These are phyloP conservation scores for Acanthaster planci DNA, from an alignment of 35 echinoderm and acorn worm species.

Conservation along the genomic window DNA sequence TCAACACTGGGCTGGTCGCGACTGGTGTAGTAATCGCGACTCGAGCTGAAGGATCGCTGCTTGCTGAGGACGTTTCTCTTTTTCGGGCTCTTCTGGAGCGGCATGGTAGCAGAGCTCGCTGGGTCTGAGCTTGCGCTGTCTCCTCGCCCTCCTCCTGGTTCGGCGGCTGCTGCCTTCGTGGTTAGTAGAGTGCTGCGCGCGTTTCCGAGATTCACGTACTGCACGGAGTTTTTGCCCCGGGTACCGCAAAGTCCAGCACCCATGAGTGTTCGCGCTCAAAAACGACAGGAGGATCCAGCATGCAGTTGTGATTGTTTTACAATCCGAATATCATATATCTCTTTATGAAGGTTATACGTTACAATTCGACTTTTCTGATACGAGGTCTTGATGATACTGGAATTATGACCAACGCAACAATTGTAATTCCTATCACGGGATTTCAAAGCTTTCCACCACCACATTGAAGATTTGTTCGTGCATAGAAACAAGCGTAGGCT, in stretches of 20 bases:
- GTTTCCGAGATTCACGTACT: conserved; percentile 13
- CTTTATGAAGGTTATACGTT: too few species aligned
- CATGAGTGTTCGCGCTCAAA: conserved; percentile 1
- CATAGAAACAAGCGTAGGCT: too few species aligned
- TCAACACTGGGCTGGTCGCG: too few species aligned
- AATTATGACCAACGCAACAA: too few species aligned
- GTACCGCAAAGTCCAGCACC: conserved; percentile 14
- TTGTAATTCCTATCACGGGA: too few species aligned
- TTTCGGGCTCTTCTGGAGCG: background rate
- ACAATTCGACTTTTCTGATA: too few species aligned
- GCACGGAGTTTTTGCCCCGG: conserved; percentile 1
- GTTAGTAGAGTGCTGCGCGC: background rate
- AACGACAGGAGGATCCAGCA: background rate
- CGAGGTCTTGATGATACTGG: too few species aligned
- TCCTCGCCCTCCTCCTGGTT: background rate
- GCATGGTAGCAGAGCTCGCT: background rate
- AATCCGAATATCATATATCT: background rate
- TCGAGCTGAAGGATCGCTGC: background rate
- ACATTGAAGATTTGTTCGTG: too few species aligned
- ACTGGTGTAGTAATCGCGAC: background rate
- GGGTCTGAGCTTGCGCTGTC: background rate
- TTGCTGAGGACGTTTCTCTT: background rate
- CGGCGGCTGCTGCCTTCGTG: background rate
- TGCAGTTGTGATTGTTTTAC: conserved; percentile 1
- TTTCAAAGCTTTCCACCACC: too few species aligned